Evolutionary conservation across 37 sponge, comb jelly and placozoan species (phyloP).

Genomic region (Eunapius fragilis): DNA sequence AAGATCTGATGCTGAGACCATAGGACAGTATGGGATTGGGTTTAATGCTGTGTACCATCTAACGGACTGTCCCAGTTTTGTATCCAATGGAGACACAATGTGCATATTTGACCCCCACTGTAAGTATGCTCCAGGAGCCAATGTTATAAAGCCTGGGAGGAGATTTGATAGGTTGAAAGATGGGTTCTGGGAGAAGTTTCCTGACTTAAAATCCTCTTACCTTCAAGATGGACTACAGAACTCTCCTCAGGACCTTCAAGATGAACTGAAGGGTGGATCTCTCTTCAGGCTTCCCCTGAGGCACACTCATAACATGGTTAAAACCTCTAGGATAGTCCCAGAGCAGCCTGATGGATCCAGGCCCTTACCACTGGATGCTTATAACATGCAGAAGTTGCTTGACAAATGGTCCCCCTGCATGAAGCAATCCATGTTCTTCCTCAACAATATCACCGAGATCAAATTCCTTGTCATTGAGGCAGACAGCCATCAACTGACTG

Average conservation of each 20-base stretch:
- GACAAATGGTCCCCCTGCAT: constrained; percentile 30
- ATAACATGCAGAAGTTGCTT: constrained; percentile 4
- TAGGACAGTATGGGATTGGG: constrained; percentile 83
- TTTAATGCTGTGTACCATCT: constrained; percentile 84
- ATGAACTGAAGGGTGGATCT: constrained; percentile 51
- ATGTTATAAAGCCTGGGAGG: constrained; percentile 10
- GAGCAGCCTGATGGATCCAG: not conserved
- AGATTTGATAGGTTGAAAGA: constrained; percentile 18
- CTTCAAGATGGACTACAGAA: not conserved
- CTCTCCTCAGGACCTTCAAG: not conserved
- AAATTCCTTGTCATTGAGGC: constrained; percentile 33
- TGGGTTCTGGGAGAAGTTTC: constrained; percentile 11
- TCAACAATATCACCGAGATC: constrained; percentile 38
- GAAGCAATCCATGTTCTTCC: constrained; percentile 51
- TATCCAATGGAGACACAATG: constrained; percentile 54
- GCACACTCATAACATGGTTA: constrained; percentile 15
- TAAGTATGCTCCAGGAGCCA: constrained; percentile 19
- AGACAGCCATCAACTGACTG: not conserved
- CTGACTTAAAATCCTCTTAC: constrained; percentile 24
- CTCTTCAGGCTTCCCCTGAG: constrained; percentile 74
- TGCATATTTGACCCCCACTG: constrained; percentile 75
- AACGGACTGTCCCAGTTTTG: constrained; percentile 77
- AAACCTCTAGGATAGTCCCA: constrained; percentile 26
- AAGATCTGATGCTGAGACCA: constrained; percentile 34
- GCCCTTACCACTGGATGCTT: constrained; percentile 9